Percentiles rank a stretch among this genome's conserved stretches.
Conservation (phyloP, 2,888 invertebrate species). For the Choreutis nemorana region DNA sequence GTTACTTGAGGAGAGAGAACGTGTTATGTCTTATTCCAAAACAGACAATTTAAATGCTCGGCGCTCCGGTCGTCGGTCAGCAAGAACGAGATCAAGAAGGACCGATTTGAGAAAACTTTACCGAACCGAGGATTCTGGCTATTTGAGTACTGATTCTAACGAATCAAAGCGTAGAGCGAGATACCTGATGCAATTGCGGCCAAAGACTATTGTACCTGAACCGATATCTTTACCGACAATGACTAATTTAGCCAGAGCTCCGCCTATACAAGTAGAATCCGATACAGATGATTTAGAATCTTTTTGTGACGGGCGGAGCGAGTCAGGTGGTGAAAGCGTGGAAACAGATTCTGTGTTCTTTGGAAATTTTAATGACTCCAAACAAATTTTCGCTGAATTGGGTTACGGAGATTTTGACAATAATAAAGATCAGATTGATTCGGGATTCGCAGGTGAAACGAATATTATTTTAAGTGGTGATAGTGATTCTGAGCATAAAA, state of each 20-base stretch:
- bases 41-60: constrained; percentile 39
- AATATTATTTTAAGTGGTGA: constrained; percentile 57
- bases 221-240: constrained; percentile 20
- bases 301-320: constrained; percentile 80
- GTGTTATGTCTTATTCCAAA: constrained; percentile 34
- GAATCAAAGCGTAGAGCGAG: constrained; percentile 64
- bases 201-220: constrained; percentile 30
- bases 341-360: constrained; percentile 89
- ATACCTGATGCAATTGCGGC: constrained; percentile 50
- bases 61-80: constrained; percentile 45
- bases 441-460: constrained; percentile 53
- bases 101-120: constrained; percentile 46
- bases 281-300: constrained; percentile 81
- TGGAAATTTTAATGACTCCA: constrained; percentile 70
- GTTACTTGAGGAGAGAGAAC: constrained; percentile 42
- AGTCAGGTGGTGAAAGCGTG: constrained; percentile 86
- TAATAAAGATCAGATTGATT: constrained; percentile 48
- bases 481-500: constrained; percentile 56
- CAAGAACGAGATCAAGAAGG: constrained; percentile 43
- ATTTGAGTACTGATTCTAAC: constrained; percentile 83
- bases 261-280: constrained; percentile 48
- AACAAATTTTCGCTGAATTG: constrained; percentile 45
- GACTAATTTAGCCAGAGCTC: constrained; percentile 24
- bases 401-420: constrained; percentile 32
- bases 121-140: constrained; percentile 78